Conservation (phyloP, 1,140 invertebrate species). For the Caerostris extrusa region DNA sequence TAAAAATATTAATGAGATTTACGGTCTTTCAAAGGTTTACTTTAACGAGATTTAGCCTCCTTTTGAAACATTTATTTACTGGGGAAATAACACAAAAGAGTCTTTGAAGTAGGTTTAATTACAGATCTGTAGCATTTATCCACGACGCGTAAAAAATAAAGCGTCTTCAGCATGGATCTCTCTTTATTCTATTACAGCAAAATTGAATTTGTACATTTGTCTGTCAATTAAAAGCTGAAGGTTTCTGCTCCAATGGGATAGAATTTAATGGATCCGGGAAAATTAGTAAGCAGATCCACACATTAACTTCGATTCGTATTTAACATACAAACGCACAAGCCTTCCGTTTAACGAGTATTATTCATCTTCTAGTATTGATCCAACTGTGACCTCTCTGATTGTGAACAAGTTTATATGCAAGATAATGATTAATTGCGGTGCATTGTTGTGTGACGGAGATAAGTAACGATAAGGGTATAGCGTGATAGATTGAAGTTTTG, state of each 20-base stretch:
- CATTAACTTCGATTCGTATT: conserved; percentile 31
- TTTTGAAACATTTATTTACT: conserved; percentile 16
- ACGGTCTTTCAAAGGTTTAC: not conserved
- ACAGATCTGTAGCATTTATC: not conserved
- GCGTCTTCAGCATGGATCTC: too few relatives aligned
- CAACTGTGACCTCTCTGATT: conserved; percentile 21
- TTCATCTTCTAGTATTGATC: conserved; percentile 30
- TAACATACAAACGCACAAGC: not conserved
- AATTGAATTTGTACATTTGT: conserved; percentile 30
- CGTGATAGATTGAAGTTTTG: not conserved
- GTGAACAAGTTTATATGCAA: conserved; percentile 11
- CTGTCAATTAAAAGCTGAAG: not conserved
- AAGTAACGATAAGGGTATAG: not conserved
- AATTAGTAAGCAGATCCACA: conserved; percentile 27
- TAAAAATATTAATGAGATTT: conserved; percentile 6
- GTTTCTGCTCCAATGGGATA: not conserved
- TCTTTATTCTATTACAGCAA: not conserved
- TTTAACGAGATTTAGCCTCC: not conserved
- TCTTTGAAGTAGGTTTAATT: not conserved
- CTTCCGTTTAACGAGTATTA: conserved; percentile 4
- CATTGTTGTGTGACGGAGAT: not conserved
- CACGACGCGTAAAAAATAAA: not conserved
- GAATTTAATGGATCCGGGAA: conserved; percentile 4
- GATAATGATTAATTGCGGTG: conserved; percentile 23
- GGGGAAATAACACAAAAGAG: not conserved